Evolutionary conservation across 1,140 invertebrate genomes (phyloP).

Genomic region (Homarus americanus): DNA sequence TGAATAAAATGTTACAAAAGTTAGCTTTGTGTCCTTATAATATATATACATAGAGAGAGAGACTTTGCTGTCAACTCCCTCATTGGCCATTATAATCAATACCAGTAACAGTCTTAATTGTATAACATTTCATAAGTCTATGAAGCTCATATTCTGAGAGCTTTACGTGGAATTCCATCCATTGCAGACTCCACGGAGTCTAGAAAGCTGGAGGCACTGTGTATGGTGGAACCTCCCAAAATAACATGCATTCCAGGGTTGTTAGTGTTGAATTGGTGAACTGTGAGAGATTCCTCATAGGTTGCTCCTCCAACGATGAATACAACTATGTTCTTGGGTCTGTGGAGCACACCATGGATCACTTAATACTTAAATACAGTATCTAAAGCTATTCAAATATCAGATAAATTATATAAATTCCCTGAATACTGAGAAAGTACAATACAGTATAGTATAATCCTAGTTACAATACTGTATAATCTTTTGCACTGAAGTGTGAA

Average conservation of each 20-base stretch:
- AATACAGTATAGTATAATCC: no score
- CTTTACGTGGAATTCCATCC: conserved; percentile 64
- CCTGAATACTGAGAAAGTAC: no score
- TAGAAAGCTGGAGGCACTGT: conserved; percentile 91
- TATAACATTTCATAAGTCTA: neutral
- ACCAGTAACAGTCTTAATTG: no score
- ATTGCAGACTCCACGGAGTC: conserved; percentile 83
- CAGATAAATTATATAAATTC: no score
- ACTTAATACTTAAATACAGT: neutral
- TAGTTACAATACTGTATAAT: no score
- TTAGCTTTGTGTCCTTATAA: no score
- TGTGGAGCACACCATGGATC: conserved; percentile 76
- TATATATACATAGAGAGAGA: no score
- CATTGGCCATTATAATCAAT: no score
- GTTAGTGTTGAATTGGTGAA: conserved; percentile 90
- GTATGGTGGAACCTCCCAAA: conserved; percentile 93
- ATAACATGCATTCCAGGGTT: conserved; percentile 88
- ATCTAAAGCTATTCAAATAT: no score
- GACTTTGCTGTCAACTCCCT: no score
- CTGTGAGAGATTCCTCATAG: conserved; percentile 94
- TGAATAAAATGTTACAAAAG: no score
- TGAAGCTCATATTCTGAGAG: conserved; percentile 60
- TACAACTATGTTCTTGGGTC: conserved; percentile 93
- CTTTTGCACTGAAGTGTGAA: no score
- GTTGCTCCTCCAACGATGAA: conserved; percentile 98